phyloP scores from a whole-genome alignment of 2,888 invertebrate species.

The Acrobasis repandana region DNA sequence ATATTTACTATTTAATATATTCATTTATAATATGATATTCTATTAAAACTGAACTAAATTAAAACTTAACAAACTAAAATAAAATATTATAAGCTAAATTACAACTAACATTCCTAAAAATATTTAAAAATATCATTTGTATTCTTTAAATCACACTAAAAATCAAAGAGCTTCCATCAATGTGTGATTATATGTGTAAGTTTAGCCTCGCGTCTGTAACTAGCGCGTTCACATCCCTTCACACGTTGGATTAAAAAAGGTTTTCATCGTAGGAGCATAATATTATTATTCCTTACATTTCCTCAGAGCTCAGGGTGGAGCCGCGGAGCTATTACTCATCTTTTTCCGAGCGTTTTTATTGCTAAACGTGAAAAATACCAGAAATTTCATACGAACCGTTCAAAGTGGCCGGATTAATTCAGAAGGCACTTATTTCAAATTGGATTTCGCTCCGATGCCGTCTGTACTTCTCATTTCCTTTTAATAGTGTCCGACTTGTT shows the following conservation, averaged over 20 bases:
- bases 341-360: conserved; percentile 77
- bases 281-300: conserved; percentile 77
- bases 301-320: conserved; percentile 65
- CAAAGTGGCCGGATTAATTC: conserved; percentile 81
- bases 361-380: conserved; percentile 81
- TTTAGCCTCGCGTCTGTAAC: background rate
- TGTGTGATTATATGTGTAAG: background rate
- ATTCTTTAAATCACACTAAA: background rate
- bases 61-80: too few species aligned
- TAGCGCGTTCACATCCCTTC: conserved; percentile 18
- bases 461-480: conserved; percentile 65
- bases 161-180: background rate
- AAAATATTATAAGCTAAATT: too few species aligned
- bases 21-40: too few species aligned
- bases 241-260: conserved; percentile 64
- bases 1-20: too few species aligned
- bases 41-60: too few species aligned
- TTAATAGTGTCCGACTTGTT: conserved; percentile 68
- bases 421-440: conserved; percentile 82
- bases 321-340: conserved; percentile 77
- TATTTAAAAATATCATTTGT: too few species aligned
- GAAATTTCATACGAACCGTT: conserved; percentile 79
- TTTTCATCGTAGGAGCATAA: conserved; percentile 68
- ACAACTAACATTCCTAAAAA: too few species aligned
- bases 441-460: conserved; percentile 71